Conservation (phyloP, 2,888 invertebrate genomes). For the Temnothorax unifasciatus region DNA sequence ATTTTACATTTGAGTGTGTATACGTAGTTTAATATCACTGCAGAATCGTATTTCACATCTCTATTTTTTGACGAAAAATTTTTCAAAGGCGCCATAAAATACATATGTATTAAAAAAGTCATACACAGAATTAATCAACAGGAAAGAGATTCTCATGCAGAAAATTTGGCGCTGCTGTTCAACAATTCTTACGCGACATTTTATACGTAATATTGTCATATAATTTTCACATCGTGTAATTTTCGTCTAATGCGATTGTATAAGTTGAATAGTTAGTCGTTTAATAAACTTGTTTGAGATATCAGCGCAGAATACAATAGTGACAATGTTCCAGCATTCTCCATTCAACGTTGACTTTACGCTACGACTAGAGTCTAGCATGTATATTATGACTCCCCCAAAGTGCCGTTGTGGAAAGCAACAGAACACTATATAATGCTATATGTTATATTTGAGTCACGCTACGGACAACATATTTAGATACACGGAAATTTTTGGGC, state of each 20-base stretch:
- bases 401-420: conserved; percentile 18
- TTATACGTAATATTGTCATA: neutral
- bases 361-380: neutral
- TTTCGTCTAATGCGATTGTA: neutral
- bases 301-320: conserved; percentile 10
- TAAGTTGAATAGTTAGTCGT: neutral
- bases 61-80: neutral
- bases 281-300: conserved; percentile 23
- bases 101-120: neutral
- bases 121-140: neutral
- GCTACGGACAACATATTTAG: neutral
- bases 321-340: conserved; percentile 15
- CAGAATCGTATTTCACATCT: neutral
- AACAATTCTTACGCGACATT: neutral
- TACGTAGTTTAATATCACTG: neutral
- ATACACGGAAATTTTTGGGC: neutral
- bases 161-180: neutral
- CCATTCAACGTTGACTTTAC: conserved; percentile 33
- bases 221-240: neutral
- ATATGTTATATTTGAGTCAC: neutral
- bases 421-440: neutral
- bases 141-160: neutral
- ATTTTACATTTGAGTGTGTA: neutral
- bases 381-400: conserved; percentile 18
- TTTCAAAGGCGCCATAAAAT: neutral